Percentiles rank a stretch among this genome's conserved stretches.
phyloP scores from a whole-genome alignment of 2,888 invertebrate species.

The Scaptomyza caliginosa region DNA sequence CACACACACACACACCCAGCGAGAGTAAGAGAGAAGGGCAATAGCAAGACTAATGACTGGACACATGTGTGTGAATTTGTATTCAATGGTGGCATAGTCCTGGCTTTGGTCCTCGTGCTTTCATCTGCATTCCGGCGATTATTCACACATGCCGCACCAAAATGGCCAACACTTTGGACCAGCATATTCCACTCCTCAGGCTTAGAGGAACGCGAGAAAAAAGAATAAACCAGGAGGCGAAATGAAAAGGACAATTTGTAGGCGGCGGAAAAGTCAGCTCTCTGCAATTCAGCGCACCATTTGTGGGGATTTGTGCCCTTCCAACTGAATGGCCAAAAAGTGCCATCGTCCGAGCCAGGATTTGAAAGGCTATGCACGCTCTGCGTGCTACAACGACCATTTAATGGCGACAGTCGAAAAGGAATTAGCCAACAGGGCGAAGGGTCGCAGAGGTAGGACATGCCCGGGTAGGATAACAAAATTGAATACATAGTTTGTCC shows the following conservation, averaged over 20 bases:
- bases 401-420: constrained; percentile 64
- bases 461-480: constrained; percentile 30
- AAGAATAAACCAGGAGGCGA: constrained; percentile 1
- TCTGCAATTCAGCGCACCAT: constrained; percentile 48
- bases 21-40: not conserved
- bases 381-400: constrained; percentile 54
- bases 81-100: constrained; percentile 16
- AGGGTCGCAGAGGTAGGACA: constrained; percentile 1
- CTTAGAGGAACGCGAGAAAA: constrained; percentile 52
- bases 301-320: constrained; percentile 54
- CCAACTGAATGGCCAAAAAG: constrained; percentile 63
- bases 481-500: constrained; percentile 55
- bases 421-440: constrained; percentile 49
- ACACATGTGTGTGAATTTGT: not conserved
- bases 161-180: constrained; percentile 67
- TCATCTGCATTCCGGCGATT: constrained; percentile 70
- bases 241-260: constrained; percentile 64
- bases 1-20: not conserved
- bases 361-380: constrained; percentile 47
- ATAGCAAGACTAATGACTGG: constrained; percentile 21
- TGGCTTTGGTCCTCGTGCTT: constrained; percentile 14
- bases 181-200: constrained; percentile 30
- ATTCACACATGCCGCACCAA: constrained; percentile 81
- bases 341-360: constrained; percentile 31
- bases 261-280: constrained; percentile 31